These are phyloP conservation scores for Sebastes iracundus DNA, from an alignment of 2,797 vertebrate species.

Conservation along the genomic window DNA sequence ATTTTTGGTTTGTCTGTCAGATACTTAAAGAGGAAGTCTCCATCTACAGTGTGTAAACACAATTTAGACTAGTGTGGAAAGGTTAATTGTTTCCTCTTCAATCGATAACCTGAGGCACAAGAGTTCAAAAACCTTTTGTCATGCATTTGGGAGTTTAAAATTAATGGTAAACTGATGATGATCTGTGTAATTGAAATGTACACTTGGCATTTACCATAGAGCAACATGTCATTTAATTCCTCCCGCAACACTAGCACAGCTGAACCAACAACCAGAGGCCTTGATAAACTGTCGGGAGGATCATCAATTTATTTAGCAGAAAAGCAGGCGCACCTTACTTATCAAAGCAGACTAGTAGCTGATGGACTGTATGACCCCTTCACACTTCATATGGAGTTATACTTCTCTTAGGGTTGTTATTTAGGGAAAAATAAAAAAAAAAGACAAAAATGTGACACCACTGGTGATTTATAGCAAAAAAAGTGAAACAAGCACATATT, in stretches of 20 bases:
- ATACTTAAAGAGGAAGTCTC: background rate
- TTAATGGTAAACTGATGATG: conserved; percentile 14
- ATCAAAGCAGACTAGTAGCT: conserved; percentile 4
- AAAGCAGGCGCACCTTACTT: background rate
- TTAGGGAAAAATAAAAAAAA: background rate
- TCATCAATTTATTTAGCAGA: conserved; percentile 30
- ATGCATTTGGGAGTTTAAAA: conserved; percentile 15
- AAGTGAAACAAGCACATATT: conserved; percentile 1
- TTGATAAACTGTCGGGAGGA: conserved; percentile 5
- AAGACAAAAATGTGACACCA: conserved; percentile 4
- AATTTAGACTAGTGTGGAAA: conserved; percentile 1
- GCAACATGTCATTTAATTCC: conserved; percentile 23
- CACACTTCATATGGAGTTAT: background rate
- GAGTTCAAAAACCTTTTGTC: conserved; percentile 16
- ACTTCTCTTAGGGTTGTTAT: background rate
- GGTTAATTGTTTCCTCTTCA: conserved; percentile 21
- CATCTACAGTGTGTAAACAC: conserved; percentile 13
- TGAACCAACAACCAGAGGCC: conserved; percentile 51
- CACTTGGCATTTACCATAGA: conserved; percentile 22
- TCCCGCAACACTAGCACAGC: conserved; percentile 30
- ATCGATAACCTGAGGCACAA: background rate
- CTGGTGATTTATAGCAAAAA: conserved; percentile 8
- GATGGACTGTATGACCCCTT: background rate
- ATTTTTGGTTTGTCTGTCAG: conserved; percentile 8
- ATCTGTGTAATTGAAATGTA: conserved; percentile 42